A percentile compares a stretch with the other conserved stretches of the same genome.
Conservation (phyloP, 2,797 vertebrate species). For the Balearica regulorum region DNA sequence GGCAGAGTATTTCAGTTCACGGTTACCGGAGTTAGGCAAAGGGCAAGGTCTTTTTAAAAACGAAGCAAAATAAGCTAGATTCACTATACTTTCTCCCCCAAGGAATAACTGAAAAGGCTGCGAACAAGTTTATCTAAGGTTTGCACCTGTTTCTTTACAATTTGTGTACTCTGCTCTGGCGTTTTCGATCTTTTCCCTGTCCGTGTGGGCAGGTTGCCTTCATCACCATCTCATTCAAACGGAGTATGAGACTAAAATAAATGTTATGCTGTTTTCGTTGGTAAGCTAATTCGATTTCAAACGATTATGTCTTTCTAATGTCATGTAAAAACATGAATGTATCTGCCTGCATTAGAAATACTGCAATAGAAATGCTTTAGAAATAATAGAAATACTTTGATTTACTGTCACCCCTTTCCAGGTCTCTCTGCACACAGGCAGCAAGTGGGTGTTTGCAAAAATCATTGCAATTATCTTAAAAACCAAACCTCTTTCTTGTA, state of each 20-base stretch:
- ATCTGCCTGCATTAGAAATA: neutral
- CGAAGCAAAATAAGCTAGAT: neutral
- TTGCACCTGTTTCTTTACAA: neutral
- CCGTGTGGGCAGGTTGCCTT: neutral
- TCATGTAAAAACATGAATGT: neutral
- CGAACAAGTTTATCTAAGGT: neutral
- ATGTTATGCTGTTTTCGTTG: neutral
- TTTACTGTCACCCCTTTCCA: neutral
- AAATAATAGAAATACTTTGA: neutral
- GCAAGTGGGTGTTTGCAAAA: neutral
- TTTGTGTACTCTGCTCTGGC: neutral
- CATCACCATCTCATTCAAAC: rapidly evolving
- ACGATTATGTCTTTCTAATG: neutral
- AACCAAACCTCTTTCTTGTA: neutral
- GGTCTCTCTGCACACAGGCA: neutral
- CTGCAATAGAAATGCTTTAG: neutral
- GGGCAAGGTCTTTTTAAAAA: neutral
- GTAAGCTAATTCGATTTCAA: neutral
- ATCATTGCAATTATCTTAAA: neutral
- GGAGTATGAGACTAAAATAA: neutral
- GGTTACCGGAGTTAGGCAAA: too few relatives aligned
- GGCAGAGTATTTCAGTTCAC: neutral
- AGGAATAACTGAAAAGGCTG: neutral
- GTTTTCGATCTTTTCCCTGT: neutral
- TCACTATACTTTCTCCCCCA: rapidly evolving